phyloP scores from a whole-genome alignment of 2,888 invertebrate species.

The Timandra comae region DNA sequence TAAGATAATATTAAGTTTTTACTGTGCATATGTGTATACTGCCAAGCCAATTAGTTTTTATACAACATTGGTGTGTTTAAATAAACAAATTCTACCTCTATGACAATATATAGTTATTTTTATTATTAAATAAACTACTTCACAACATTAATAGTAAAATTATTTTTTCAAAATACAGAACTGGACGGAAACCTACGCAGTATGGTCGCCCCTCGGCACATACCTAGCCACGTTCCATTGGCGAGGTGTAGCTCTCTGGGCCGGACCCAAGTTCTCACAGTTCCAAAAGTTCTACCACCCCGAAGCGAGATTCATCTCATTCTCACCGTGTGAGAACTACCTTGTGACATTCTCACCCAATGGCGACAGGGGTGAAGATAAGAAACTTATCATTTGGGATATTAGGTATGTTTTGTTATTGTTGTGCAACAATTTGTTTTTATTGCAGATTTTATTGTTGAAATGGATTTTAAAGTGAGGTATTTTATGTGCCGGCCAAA shows the following conservation, averaged over 20 bases:
- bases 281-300: slow-evolving; percentile 93
- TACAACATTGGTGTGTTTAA: too few species aligned
- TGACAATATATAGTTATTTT: too few species aligned
- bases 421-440: neutral
- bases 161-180: too few species aligned
- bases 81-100: too few species aligned
- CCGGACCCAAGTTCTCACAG: slow-evolving; percentile 93
- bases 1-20: too few species aligned
- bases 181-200: slow-evolving; percentile 97
- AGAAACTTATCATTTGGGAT: slow-evolving; percentile 97
- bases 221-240: slow-evolving; percentile 97
- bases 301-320: slow-evolving; percentile 96
- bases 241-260: slow-evolving; percentile 97
- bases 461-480: too few species aligned
- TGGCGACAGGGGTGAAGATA: slow-evolving; percentile 82
- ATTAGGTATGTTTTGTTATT: slow-evolving; percentile 78
- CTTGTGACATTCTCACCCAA: slow-evolving; percentile 95
- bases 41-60: too few species aligned
- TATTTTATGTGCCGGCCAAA: too few species aligned
- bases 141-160: too few species aligned
- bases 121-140: too few species aligned
- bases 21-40: too few species aligned
- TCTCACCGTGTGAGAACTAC: slow-evolving; percentile 98
- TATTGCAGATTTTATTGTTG: neutral
- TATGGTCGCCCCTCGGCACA: slow-evolving; percentile 98